Evolutionary conservation across 2,888 invertebrate species (phyloP), one percentile per base, ranked within the genome.

Genomic region (Lithophane leautieri): DNA sequence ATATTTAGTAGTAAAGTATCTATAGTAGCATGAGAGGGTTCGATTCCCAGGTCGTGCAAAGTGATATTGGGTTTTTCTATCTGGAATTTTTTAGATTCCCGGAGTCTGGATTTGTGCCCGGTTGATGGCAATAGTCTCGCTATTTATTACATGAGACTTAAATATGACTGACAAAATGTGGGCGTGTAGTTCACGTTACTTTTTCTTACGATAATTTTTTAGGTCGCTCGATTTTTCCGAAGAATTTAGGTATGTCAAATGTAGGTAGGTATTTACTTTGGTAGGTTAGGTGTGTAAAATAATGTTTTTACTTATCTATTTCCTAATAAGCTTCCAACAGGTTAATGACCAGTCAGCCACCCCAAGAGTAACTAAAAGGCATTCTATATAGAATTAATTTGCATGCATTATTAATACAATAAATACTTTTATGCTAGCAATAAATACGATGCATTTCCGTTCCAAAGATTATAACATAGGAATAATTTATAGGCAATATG

Each of bases 401-500:
- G 60, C 72, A 70, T 75, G 75, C 42, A 76, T 73, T 75, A 71
- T 62, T 79, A 79, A 71, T 47, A 68, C 76, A 83, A 83, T 83
- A 77, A 77, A 73, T 65, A 70, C 42, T 81, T 80, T 82, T 60
- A 83, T 81, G 62, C 70, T 52, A 22, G 73, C 77, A 81, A 77
- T 83, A 68, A 84, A 70, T 61, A 58, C 73, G 70, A 28, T 77
- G 77, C 73, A 83, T 83, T 84, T 83, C 84, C 84, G 73, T 68
- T 68, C 56, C 22, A 76, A 63, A 40, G 72, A 83, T 79, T 76
- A 70, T 58, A 82, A 54, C 69, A 76, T 56, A 22, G n/a, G 62
- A 77, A 74, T 85, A 76, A 82, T 83, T 82, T 83, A 85, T 68
- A 56, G 76, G 62, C 85, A 70, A 82, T 78, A 75, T 58, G 58